Evolutionary conservation across 2,797 vertebrate genomes (phyloP).

Genomic region (Acrossocheilus wenchowensis): DNA sequence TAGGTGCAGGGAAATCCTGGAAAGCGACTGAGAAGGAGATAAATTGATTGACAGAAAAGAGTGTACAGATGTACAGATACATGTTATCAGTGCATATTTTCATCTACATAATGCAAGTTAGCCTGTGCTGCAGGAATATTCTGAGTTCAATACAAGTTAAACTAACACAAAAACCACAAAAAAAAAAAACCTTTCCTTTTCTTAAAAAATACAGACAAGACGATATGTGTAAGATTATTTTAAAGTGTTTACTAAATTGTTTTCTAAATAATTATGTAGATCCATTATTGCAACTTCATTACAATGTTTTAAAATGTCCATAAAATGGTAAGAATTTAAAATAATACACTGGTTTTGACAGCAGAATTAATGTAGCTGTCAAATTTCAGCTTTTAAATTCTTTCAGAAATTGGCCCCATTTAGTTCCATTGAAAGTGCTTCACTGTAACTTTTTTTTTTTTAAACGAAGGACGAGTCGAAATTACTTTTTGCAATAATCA

Average conservation of each 20-base stretch:
- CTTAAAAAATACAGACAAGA: not conserved
- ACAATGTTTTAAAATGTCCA: not conserved
- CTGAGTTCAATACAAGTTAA: not conserved
- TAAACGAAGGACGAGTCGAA: not conserved
- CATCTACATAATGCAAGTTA: not conserved
- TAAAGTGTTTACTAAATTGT: not conserved
- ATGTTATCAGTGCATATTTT: not conserved
- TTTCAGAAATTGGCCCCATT: not conserved
- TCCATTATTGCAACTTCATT: not conserved
- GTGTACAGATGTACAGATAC: not conserved
- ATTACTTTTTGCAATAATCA: constrained; percentile 7
- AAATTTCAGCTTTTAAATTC: not conserved
- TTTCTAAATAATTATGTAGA: not conserved
- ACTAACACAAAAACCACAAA: not conserved
- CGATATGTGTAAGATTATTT: not conserved
- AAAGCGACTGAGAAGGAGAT: constrained; percentile 3
- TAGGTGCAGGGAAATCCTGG: not conserved
- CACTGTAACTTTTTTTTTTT: not conserved
- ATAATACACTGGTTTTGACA: not conserved
- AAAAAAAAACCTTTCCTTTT: not conserved
- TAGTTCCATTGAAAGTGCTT: not conserved
- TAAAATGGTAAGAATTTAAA: not conserved
- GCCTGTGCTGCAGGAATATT: not conserved
- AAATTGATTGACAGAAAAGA: not conserved
- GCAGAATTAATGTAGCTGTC: not conserved